Percentiles rank a stretch among this genome's conserved stretches.
Conservation (phyloP, 2,888 invertebrate genomes). For the Trisateles emortualis region DNA sequence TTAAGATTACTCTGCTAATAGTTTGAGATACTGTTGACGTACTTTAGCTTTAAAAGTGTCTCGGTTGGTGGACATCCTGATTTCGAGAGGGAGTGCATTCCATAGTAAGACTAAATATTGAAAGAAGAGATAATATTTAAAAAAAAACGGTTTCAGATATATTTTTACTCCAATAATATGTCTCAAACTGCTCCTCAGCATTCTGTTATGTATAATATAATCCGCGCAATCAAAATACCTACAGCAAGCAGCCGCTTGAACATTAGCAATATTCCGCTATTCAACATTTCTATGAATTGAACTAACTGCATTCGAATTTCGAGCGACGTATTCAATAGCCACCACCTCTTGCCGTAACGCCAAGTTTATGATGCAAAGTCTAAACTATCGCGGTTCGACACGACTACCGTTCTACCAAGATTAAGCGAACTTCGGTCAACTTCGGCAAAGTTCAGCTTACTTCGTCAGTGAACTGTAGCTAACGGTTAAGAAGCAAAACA, state of each 20-base stretch:
- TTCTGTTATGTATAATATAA: too few relatives aligned
- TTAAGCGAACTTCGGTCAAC: conserved; percentile 55
- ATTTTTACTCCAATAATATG: too few relatives aligned
- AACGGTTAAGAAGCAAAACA: conserved; percentile 57
- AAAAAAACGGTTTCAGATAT: too few relatives aligned
- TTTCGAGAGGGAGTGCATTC: too few relatives aligned
- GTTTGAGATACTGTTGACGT: too few relatives aligned
- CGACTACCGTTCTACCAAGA: conserved; percentile 54
- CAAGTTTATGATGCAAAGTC: conserved; percentile 54
- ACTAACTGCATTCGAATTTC: conserved; percentile 45
- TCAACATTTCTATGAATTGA: conserved; percentile 37
- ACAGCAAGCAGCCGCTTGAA: not conserved
- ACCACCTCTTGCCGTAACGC: conserved; percentile 38
- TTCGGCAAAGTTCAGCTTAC: conserved; percentile 50
- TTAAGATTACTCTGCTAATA: too few relatives aligned
- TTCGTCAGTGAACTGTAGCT: conserved; percentile 46
- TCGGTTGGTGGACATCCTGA: too few relatives aligned
- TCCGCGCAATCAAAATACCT: not conserved
- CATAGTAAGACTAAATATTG: too few relatives aligned
- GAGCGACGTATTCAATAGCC: conserved; percentile 46
- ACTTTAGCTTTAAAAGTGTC: too few relatives aligned
- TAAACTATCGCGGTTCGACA: conserved; percentile 57
- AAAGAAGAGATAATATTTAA: too few relatives aligned
- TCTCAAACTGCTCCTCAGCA: too few relatives aligned
- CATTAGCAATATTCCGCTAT: conserved; percentile 13